Evolutionary conservation across 2,113 vertebrate genomes (phyloP), one percentile per base, ranked within the genome.

Genomic region (Antechinus stuartii): DNA sequence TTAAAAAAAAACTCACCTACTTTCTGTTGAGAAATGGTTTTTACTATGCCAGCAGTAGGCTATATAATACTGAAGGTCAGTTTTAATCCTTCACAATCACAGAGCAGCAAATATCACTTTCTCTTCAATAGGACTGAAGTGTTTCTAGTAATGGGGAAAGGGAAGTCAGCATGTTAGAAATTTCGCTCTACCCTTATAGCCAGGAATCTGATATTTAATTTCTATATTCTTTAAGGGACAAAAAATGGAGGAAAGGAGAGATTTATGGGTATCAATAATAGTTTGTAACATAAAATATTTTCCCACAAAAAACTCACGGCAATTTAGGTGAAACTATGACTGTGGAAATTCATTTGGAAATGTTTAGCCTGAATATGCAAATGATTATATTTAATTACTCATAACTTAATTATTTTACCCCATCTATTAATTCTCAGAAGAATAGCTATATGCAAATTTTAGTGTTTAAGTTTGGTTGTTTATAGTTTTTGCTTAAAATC

Each of bases 391-490:
- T 94, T 95, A 97, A 57, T 90, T 94, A 90, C 76, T 93, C 91
- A 22, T 92, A 94, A 93, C 96, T 95, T 89, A 91, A 94, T 97
- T 96, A 93, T 68, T 97, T 95, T 95, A 91, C 24, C 90, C 23
- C 2, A 89, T 96, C 46, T 96, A 95, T 95, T 97, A 96, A 96
- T 96, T 89, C 95, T 94, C 61, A 94, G 94, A 96, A 97, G 94
- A 91, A 92, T 92, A 95, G 57, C 55, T 94, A 76, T 94, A 96
- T 95, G 97, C 95, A 97, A 96, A 96, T 92, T 50, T 50, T 93
- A 93, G 94, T 56, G 91, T 96, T 96, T 96, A 94, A 96, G 93
- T 93, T 90, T 90, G 91, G 93, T 93, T 90, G 90, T 91, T 92
- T 94, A 90, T 57, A 94, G 95, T 92, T 96, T 97, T 93, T 92